Evolutionary conservation across 2,113 vertebrate species (phyloP).

Genomic region (Chloropsis hardwickii): DNA sequence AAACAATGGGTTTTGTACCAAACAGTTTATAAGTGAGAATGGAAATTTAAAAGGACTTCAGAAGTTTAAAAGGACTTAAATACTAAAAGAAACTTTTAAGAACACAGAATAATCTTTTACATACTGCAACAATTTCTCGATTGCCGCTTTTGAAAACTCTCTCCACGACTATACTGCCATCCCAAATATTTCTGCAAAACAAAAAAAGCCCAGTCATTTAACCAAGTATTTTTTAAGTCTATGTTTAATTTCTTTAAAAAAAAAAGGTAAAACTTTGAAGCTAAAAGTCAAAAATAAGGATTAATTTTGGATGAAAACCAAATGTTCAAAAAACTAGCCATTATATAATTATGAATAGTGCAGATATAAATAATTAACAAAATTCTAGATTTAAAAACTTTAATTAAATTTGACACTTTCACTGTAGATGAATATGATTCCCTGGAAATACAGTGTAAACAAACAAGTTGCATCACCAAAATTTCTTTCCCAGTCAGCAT

Average conservation of each 20-base stretch:
- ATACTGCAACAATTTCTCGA: conserved; percentile 85
- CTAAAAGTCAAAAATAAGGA: background rate
- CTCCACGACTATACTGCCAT: conserved; percentile 92
- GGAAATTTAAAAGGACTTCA: background rate
- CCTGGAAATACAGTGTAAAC: background rate
- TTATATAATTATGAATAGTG: background rate
- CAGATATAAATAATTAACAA: background rate
- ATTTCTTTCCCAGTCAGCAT: background rate
- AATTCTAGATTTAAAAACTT: background rate
- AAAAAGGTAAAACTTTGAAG: background rate
- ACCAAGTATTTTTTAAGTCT: background rate
- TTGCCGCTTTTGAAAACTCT: conserved; percentile 83
- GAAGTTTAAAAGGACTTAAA: background rate
- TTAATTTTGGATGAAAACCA: background rate
- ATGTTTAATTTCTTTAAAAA: background rate
- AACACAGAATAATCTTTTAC: conserved; percentile 31
- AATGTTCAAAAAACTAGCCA: background rate
- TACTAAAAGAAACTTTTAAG: background rate
- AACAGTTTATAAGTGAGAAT: background rate
- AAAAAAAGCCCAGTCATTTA: background rate
- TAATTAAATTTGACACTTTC: background rate
- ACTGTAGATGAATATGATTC: background rate
- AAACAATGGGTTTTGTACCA: fast-evolving
- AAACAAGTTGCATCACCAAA: too few species aligned
- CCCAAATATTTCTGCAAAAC: conserved; percentile 92